Percentiles rank a stretch among this genome's conserved stretches.
These are phyloP conservation scores for Osmoderma eremita DNA, from an alignment of 2,888 invertebrate genomes.

Conservation along the genomic window DNA sequence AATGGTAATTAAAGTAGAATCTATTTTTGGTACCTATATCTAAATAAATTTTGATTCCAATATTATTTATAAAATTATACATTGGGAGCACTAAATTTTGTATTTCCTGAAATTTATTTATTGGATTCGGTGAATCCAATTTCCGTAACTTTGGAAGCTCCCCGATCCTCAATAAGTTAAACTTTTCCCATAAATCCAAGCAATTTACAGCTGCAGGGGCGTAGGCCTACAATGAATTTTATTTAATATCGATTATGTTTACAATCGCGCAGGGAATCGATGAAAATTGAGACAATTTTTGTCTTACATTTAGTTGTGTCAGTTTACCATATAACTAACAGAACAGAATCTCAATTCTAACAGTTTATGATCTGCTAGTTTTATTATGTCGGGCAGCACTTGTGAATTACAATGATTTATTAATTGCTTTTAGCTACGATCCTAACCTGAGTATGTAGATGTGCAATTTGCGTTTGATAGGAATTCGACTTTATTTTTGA, in stretches of 20 bases:
- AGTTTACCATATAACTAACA: too few species aligned
- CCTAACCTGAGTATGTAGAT: too few species aligned
- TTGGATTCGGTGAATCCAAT: not conserved
- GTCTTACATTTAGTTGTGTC: not conserved
- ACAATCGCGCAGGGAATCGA: constrained; percentile 2
- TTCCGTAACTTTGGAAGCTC: not conserved
- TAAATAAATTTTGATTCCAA: too few species aligned
- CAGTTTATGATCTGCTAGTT: too few species aligned
- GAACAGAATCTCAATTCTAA: too few species aligned
- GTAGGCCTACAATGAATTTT: constrained; percentile 9
- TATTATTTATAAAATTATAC: too few species aligned
- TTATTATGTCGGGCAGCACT: too few species aligned
- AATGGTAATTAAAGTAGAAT: too few species aligned
- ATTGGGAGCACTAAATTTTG: not conserved
- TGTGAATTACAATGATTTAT: too few species aligned
- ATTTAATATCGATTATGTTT: constrained; percentile 12
- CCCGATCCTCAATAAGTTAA: not conserved
- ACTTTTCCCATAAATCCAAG: constrained; percentile 29
- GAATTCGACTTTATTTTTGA: too few species aligned
- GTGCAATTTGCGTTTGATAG: too few species aligned
- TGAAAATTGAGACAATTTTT: constrained; percentile 1
- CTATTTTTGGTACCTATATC: not conserved
- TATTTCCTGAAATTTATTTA: constrained; percentile 10
- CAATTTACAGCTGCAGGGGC: constrained; percentile 8
- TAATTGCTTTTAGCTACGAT: too few species aligned